A percentile compares a stretch with the other conserved stretches of the same genome.
These are phyloP conservation scores for Beroe forskalii DNA, from an alignment of 37 sponge, comb jelly and placozoan species.

Conservation along the genomic window DNA sequence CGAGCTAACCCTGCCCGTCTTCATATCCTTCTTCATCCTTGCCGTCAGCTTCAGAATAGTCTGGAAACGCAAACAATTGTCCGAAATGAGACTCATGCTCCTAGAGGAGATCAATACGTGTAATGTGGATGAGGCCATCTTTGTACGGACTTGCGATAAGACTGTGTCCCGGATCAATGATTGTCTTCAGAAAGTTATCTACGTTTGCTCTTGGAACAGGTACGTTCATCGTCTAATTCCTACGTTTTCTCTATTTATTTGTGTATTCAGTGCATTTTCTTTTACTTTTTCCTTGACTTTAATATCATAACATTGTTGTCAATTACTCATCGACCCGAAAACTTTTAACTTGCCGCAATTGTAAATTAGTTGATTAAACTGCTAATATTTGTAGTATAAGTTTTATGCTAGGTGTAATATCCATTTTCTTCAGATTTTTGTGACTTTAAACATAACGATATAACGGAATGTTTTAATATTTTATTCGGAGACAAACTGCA, in stretches of 20 bases:
- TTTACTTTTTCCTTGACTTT: neutral
- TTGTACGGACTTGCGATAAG: constrained; percentile 39
- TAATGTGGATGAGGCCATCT: constrained; percentile 52
- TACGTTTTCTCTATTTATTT: neutral
- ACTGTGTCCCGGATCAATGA: constrained; percentile 47
- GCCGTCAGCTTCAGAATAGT: constrained; percentile 22
- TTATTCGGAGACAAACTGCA: too few relatives aligned
- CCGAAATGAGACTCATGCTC: neutral
- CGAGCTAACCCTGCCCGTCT: constrained; percentile 27
- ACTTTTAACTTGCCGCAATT: neutral
- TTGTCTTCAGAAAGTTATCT: constrained; percentile 51
- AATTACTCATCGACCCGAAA: neutral
- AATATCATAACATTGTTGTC: neutral
- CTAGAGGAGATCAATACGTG: constrained; percentile 63
- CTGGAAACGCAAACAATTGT: constrained; percentile 17
- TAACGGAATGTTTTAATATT: too few relatives aligned
- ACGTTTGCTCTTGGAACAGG: constrained; percentile 61
- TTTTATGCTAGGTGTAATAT: too few relatives aligned
- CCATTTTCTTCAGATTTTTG: too few relatives aligned
- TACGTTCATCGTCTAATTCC: neutral
- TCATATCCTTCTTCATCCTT: neutral
- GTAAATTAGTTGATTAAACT: neutral
- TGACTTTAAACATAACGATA: too few relatives aligned
- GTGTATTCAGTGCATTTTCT: neutral
- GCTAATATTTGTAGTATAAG: too few relatives aligned